These are phyloP conservation scores for Proterorhinus semilunaris DNA, from an alignment of 2,113 vertebrate genomes.

Conservation along the genomic window DNA sequence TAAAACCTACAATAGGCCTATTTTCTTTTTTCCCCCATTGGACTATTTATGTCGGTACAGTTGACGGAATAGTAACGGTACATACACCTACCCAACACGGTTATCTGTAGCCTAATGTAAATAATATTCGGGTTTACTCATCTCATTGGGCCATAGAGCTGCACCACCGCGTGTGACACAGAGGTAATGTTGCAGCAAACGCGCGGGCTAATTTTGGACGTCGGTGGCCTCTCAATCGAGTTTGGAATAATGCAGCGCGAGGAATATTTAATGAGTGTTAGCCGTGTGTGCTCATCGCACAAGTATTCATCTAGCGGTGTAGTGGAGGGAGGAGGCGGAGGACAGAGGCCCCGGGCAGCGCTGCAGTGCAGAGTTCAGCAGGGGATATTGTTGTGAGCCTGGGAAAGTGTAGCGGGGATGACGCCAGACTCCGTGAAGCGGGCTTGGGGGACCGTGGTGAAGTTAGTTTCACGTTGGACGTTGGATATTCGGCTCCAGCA, in stretches of 20 bases:
- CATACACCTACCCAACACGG: too few species aligned
- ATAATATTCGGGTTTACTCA: neutral
- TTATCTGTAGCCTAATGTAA: too few species aligned
- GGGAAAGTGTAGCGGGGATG: slow-evolving; percentile 83
- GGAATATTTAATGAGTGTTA: slow-evolving; percentile 53
- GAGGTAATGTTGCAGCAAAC: neutral
- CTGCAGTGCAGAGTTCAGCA: slow-evolving; percentile 76
- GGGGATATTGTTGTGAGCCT: slow-evolving; percentile 82
- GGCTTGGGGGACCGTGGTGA: slow-evolving; percentile 57
- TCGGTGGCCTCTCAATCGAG: slow-evolving; percentile 11
- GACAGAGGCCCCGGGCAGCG: slow-evolving; percentile 63
- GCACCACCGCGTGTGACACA: neutral
- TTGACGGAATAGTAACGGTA: too few species aligned
- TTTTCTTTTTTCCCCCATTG: too few species aligned
- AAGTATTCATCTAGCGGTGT: slow-evolving; percentile 47
- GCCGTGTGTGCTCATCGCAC: slow-evolving; percentile 58
- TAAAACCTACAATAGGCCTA: too few species aligned
- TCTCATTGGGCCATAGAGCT: neutral
- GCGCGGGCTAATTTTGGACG: neutral
- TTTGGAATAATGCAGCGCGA: slow-evolving; percentile 36
- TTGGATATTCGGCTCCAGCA: too few species aligned
- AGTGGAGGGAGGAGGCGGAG: slow-evolving; percentile 30
- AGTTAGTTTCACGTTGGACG: too few species aligned
- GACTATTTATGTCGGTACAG: too few species aligned
- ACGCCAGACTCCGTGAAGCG: slow-evolving; percentile 75